A percentile compares a stretch with the other conserved stretches of the same genome.
These are phyloP conservation scores for Vespertilio murinus DNA, from an alignment of 2,797 vertebrate genomes.

Conservation along the genomic window DNA sequence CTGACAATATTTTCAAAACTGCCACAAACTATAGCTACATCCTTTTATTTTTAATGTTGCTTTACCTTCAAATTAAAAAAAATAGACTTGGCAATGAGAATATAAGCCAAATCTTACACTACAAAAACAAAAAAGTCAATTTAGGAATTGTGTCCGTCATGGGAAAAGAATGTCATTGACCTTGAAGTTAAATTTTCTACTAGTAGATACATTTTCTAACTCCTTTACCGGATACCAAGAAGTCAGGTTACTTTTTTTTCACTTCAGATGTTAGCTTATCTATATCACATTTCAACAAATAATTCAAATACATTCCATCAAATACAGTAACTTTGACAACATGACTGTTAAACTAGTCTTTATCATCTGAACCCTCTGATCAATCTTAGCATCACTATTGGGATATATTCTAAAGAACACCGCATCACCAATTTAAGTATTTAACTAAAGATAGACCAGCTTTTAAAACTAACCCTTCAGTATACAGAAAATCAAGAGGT, in stretches of 20 bases:
- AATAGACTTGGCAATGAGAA: slow-evolving; percentile 15
- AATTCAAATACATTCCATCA: slow-evolving; percentile 30
- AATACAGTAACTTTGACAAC: slow-evolving; percentile 19
- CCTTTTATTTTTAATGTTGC: not conserved
- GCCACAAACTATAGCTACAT: not conserved
- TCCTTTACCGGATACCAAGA: slow-evolving; percentile 34
- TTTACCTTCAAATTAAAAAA: slow-evolving; percentile 35
- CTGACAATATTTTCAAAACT: slow-evolving; percentile 32
- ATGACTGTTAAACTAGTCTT: not conserved
- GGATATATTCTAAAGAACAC: not conserved
- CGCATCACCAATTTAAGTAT: not conserved
- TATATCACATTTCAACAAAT: slow-evolving; percentile 16
- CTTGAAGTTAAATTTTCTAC: slow-evolving; percentile 32
- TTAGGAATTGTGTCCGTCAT: not conserved
- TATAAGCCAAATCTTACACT: not conserved
- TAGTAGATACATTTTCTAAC: not conserved
- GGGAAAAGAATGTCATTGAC: not conserved
- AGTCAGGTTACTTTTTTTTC: not conserved
- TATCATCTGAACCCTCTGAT: not conserved
- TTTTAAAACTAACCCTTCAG: slow-evolving; percentile 31
- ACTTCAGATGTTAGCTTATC: slow-evolving; percentile 21
- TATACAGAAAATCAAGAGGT: not conserved
- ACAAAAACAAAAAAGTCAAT: slow-evolving; percentile 12
- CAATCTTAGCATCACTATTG: not conserved
- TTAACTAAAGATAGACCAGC: not conserved